Base-by-base conservation (phyloP, 2,113 vertebrate genomes). In the Triplophysa tibetana region DNA sequence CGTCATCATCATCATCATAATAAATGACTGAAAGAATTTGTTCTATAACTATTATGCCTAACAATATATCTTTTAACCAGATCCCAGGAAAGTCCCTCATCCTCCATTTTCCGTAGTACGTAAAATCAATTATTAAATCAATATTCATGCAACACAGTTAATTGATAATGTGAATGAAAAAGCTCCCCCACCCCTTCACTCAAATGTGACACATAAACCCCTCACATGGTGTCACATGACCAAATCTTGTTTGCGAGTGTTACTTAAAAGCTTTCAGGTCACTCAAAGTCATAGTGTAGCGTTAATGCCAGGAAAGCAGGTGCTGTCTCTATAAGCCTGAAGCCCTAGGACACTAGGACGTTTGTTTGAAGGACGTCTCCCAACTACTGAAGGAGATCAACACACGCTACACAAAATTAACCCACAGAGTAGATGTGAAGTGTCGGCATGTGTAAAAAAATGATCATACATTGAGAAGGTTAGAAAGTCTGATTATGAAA, bases 281-380 rank as follows among this genome's bases (percentile, higher is more conserved):
- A 90, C 72, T 88, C 85, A 87, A 87, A 90, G 89, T 93, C 90
- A 93, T 92, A 89, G 91, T 90, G 85, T 9, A 82, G 81, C 72
- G 77, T 85, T 88, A 87, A 89, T 87, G 88, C 88, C 78, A 77
- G 58, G 54, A 81, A 68, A 66, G 33, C 73, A 72, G 76, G 26
- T 76, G 73, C 43, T 38, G 81, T 70, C 58, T 81, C 62, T 38
- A 52, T 60, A 80, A 78, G 80, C 77, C 75, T 70, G 58, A 63
- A 77, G 68, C 68, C 61, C 58, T 66, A 64, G 77, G 77, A 79
- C 56, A 38, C 43, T 17, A 73, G 63, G 75, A 74, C 12, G 38
- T 19, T 50, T 43, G 60, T 77, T 38, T 74, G 79, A 87, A 87
- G 83, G 85, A 77, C 83, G 73, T 77, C 56, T 79, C 75, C 41